Base-by-base conservation (phyloP, 2,888 invertebrate genomes). In the Strigamia maritima region DNA sequence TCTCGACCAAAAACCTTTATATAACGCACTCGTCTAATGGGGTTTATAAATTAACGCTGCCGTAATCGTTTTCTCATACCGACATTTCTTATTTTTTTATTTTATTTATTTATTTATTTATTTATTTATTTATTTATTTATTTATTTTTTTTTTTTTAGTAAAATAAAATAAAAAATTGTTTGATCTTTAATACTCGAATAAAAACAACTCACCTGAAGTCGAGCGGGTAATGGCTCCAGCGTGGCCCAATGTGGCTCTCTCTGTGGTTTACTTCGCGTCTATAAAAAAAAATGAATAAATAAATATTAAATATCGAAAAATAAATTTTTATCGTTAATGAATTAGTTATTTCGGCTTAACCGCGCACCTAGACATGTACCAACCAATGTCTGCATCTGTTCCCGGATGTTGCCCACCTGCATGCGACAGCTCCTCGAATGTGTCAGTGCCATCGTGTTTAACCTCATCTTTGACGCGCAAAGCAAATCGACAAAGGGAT, bases 201-300 rank as follows among this genome's bases (percentile, higher is more conserved):
- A 74, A 28, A 28, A 28, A n/a, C 16, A 28, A 74, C 35, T 74
- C 28, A 78, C 78, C 60, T 78, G 78, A 14, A 78, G 65, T 22
- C 78, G 78, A 35, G 78, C 40, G 22, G 78, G 78, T 35, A 78
- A 60, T n/a, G 78, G 78, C 38, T 78, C 78, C 31, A 65, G 26
- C 2, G 78, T 65, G 60, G 44, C 28, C 78, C 78, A 78, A 65
- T 78, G 78, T n/a, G 28, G 49, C 28, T 78, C 78, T 31, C 78
- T 6, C 22, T 40, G 35, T 22, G 40, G 14, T 75, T 75, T 70
- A 70, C 8, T 70, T 70, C 70, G 26, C 14, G 70, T 70, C 70
- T 70, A 7, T 16, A 70, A 28, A 16, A 26, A 70, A 26, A 70
- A 26, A 28, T 12, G 24, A 28, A 65, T 24, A 65, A 65, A 65